Conservation (phyloP, 2,113 vertebrate genomes). For the Urocynchramus pylzowi region DNA sequence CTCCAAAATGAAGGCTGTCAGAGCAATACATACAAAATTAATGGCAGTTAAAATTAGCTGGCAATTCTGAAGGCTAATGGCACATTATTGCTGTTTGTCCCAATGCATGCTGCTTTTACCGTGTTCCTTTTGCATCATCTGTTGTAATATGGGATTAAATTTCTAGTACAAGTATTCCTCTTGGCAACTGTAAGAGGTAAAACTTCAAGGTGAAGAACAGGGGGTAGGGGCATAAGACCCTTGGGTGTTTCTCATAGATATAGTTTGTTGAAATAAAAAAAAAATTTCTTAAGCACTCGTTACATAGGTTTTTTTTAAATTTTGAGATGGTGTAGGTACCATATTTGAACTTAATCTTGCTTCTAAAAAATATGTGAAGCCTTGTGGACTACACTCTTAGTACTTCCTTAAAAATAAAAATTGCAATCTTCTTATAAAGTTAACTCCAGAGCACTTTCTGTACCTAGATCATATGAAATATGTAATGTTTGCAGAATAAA, state of each 20-base stretch:
- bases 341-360: not conserved
- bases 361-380: not conserved
- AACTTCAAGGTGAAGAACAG: not conserved
- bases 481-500: not conserved
- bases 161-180: not conserved
- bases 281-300: not conserved
- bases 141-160: not conserved
- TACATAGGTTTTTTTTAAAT: not conserved
- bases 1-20: not conserved
- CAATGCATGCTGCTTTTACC: not conserved
- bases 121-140: not conserved
- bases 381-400: not conserved
- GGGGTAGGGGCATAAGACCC: rapidly evolving
- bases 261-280: not conserved
- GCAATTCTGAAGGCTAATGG: not conserved
- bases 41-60: not conserved
- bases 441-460: not conserved
- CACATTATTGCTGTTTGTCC: not conserved
- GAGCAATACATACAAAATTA: not conserved
- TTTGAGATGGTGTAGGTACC: not conserved
- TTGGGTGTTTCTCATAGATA: not conserved
- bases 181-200: not conserved
- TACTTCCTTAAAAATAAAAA: not conserved
- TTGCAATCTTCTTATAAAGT: not conserved
- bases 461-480: not conserved